A percentile compares a stretch with the other conserved stretches of the same genome.
Evolutionary conservation across 2,888 invertebrate genomes (phyloP).

Genomic region (Acanthosoma haemorrhoidale): DNA sequence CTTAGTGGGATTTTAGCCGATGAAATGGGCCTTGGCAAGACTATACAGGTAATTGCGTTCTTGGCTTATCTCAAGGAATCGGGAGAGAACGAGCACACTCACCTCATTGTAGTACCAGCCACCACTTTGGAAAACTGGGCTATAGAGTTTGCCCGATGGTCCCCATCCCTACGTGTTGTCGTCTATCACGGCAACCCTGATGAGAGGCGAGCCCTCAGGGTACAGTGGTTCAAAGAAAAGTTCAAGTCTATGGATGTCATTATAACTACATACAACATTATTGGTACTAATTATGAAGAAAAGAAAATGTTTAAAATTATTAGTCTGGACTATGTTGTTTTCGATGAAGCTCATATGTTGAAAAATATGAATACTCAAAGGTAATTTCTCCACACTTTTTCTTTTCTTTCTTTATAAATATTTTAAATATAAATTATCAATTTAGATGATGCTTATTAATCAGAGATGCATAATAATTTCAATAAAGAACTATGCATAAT

Average conservation of each 20-base stretch:
- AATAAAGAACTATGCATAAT: not conserved
- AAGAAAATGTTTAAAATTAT: slow-evolving; percentile 86
- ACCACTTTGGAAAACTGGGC: slow-evolving; percentile 91
- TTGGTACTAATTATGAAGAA: slow-evolving; percentile 80
- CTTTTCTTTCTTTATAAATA: too few species aligned
- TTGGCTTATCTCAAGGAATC: slow-evolving; percentile 81
- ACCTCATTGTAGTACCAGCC: slow-evolving; percentile 92
- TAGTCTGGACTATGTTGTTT: slow-evolving; percentile 84
- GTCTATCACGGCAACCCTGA: slow-evolving; percentile 86
- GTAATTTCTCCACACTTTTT: not conserved
- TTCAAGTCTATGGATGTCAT: slow-evolving; percentile 74
- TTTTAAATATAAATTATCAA: not conserved
- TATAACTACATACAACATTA: slow-evolving; percentile 80
- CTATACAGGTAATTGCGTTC: slow-evolving; percentile 89
- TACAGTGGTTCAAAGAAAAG: slow-evolving; percentile 66
- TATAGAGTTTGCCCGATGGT: slow-evolving; percentile 71
- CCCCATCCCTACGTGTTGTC: slow-evolving; percentile 69
- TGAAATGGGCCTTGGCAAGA: slow-evolving; percentile 95
- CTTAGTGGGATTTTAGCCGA: slow-evolving; percentile 94
- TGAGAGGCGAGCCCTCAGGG: slow-evolving; percentile 70
- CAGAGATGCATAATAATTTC: not conserved
- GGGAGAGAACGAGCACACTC: slow-evolving; percentile 65
- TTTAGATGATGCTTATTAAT: not conserved
- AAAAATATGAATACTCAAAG: slow-evolving; percentile 90
- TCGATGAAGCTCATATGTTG: slow-evolving; percentile 97